Evolutionary conservation across 2,888 invertebrate genomes (phyloP).

Genomic region (Clanis bilineata): DNA sequence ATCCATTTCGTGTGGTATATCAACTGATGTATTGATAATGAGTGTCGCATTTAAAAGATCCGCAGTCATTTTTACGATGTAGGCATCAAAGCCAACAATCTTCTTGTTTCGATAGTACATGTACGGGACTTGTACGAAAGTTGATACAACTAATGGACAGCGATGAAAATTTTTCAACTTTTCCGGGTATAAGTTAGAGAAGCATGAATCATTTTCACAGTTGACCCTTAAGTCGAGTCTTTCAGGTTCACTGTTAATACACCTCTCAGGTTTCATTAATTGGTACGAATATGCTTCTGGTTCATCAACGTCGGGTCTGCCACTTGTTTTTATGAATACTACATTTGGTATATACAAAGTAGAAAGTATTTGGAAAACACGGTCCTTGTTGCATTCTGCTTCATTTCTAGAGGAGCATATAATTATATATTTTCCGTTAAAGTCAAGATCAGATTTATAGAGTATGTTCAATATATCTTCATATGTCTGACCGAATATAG

Average conservation of each 20-base stretch:
- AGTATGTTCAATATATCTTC: constrained; percentile 41
- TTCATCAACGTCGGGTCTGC: constrained; percentile 23
- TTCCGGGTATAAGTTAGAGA: constrained; percentile 41
- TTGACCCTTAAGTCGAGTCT: constrained; percentile 32
- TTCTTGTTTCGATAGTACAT: constrained; percentile 47
- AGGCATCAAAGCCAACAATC: constrained; percentile 51
- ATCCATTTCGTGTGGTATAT: constrained; percentile 42
- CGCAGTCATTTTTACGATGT: constrained; percentile 46
- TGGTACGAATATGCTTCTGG: constrained; percentile 40
- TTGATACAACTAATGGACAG: constrained; percentile 51
- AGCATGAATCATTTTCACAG: constrained; percentile 39
- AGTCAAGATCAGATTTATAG: constrained; percentile 41
- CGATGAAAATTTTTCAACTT: constrained; percentile 45
- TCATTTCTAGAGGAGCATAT: constrained; percentile 40
- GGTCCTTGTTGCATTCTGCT: constrained; percentile 43
- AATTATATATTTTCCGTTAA: constrained; percentile 48
- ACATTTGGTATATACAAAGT: constrained; percentile 42
- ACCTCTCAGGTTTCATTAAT: constrained; percentile 40
- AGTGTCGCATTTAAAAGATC: constrained; percentile 52
- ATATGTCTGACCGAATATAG: constrained; percentile 47
- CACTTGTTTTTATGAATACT: constrained; percentile 39
- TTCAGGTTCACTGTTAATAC: constrained; percentile 42
- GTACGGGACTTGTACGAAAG: constrained; percentile 56
- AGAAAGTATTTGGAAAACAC: constrained; percentile 42
- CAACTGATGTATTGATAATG: constrained; percentile 42